Conservation (phyloP, 2,888 invertebrate genomes). For the Argyresthia albistria region DNA sequence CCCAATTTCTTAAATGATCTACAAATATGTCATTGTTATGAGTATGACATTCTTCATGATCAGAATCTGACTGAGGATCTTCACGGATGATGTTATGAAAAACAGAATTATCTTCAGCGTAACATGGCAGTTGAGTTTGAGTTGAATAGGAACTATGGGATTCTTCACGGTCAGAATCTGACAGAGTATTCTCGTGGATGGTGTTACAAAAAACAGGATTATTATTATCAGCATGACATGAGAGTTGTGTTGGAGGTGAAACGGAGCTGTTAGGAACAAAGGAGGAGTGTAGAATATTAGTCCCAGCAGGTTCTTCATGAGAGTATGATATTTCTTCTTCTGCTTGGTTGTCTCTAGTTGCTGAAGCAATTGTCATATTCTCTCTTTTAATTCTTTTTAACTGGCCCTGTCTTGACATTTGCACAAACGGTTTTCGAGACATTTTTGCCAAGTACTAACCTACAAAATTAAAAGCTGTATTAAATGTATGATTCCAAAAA, state of each 20-base stretch:
- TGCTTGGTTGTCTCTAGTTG: not conserved
- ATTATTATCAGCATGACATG: not conserved
- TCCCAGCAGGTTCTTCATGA: not conserved
- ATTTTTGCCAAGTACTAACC: not conserved
- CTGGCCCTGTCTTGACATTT: not conserved
- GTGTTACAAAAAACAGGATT: not conserved
- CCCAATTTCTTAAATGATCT: conserved; percentile 5
- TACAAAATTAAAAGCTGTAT: not conserved
- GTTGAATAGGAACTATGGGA: not conserved
- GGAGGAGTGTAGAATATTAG: not conserved
- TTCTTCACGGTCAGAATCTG: not conserved
- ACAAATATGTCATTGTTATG: not conserved
- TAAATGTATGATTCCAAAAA: too few relatives aligned
- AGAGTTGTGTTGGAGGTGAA: not conserved
- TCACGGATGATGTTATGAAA: conserved; percentile 1
- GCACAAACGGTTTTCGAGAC: not conserved
- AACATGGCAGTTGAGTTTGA: not conserved
- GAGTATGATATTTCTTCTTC: not conserved
- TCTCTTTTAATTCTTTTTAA: not conserved
- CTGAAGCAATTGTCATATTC: not conserved
- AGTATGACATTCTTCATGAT: not conserved
- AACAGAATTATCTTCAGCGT: not conserved
- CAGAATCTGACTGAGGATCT: not conserved
- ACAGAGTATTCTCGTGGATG: not conserved
- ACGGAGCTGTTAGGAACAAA: too few relatives aligned